Base-by-base conservation (phyloP, 37 sponge, comb jelly and placozoan species). In the Ephydatia muelleri region DNA sequence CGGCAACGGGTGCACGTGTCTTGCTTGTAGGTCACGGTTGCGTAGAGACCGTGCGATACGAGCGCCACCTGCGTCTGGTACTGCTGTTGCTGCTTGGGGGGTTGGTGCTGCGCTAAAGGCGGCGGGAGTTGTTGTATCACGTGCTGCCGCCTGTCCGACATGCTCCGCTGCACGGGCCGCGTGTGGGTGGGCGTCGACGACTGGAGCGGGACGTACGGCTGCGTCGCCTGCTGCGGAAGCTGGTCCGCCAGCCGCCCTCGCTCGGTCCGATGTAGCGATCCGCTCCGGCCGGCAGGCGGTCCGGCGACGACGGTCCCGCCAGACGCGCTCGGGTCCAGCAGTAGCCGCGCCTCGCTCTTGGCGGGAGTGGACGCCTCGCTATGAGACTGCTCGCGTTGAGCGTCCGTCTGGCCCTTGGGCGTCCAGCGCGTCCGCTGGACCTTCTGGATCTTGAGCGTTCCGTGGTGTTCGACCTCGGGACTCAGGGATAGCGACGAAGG, bases 351-450 rank as follows among this genome's bases (percentile, higher is more conserved):
- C 25, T 31, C 5, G 2, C 16, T 19, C 68, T 79, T 27, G 35
- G 66, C 19, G 39, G 38, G 31, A 40, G 19, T 19, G 72, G 31
- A 75, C 48, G 25, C 49, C 29, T 34, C 65, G 64, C 49, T 26
- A 0, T 28, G 32, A 36, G n/a, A 8, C 69, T 19, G 38, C 12
- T 70, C 75, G 3, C 65, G 80, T 65, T 65, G 57, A 0, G 32
- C 22, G 11, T 80, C 69, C 19, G 26, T 5, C 40, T 65, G 26
- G 27, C 32, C 70, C 33, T 80, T 48, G 32, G 90, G 90, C 25
- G 85, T 89, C 90, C 90, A 89, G 26, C 85, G 74, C 16, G 81
- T 84, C 25, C 65, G 72, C 67, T 80, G 85, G 14, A 89, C 85
- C 38, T 68, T 36, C 34, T 75, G 80, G 34, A 89, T 84, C 48